A percentile compares a stretch with the other conserved stretches of the same genome.
Conservation (phyloP, 2,888 invertebrate species). For the Rhagium mordax region DNA sequence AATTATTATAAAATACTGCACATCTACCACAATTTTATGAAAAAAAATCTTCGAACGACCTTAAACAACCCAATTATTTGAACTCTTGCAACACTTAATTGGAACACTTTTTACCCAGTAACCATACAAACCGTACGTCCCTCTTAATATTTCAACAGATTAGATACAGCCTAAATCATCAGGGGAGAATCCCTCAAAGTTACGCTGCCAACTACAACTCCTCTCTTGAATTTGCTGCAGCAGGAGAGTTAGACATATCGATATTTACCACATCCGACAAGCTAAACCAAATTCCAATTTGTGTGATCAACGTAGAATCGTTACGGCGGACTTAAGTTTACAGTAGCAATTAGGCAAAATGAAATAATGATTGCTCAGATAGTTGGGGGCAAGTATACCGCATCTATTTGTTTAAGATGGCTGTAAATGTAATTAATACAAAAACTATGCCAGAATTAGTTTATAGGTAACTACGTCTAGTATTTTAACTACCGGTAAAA, state of each 20-base stretch:
- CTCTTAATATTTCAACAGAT: background rate
- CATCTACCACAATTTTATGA: no score
- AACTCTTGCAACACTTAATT: no score
- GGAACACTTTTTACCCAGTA: no score
- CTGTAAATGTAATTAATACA: no score
- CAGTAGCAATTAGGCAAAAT: constrained; percentile 33
- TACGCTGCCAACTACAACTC: constrained; percentile 4
- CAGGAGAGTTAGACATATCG: constrained; percentile 31
- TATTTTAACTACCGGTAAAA: no score
- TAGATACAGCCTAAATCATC: background rate
- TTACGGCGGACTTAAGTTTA: constrained; percentile 25
- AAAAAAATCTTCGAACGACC: no score
- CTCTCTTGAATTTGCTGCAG: constrained; percentile 11
- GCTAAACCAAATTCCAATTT: constrained; percentile 40
- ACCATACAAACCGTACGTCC: no score
- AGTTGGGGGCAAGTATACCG: background rate
- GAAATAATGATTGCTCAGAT: constrained; percentile 12
- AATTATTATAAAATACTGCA: no score
- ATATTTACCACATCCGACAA: constrained; percentile 38
- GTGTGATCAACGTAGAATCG: constrained; percentile 40
- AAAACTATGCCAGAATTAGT: no score
- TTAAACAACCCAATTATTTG: no score
- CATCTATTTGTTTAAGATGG: background rate
- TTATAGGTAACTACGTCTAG: no score
- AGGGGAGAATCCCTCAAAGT: background rate